phyloP scores from a whole-genome alignment of 2,113 vertebrate species.

The Phyllopteryx taeniolatus region DNA sequence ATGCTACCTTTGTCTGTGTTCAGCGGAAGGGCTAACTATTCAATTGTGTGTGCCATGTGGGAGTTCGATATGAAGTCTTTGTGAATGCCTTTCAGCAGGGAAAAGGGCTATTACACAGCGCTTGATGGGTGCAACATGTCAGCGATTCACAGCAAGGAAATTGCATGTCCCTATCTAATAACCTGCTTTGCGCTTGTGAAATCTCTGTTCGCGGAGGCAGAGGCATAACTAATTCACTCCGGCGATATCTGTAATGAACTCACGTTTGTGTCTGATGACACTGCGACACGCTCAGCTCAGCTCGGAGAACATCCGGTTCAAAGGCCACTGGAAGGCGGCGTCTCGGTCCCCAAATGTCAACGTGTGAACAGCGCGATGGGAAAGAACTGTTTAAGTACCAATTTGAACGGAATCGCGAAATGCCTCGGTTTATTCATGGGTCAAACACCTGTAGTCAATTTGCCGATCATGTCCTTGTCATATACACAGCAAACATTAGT shows the following conservation, averaged over 20 bases:
- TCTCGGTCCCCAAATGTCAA: too few relatives aligned
- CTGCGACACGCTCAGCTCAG: too few relatives aligned
- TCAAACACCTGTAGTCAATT: too few relatives aligned
- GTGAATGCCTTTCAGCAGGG: conserved; percentile 4
- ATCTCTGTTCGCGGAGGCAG: neutral
- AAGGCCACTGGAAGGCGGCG: too few relatives aligned
- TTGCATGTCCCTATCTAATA: neutral
- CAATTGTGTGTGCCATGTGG: neutral
- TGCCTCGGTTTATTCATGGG: too few relatives aligned
- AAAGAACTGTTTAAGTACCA: too few relatives aligned
- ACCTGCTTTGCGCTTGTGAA: neutral
- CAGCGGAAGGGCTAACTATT: neutral
- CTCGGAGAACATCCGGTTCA: too few relatives aligned
- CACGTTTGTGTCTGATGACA: neutral
- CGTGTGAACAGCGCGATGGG: too few relatives aligned
- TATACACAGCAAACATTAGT: too few relatives aligned
- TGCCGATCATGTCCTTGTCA: too few relatives aligned
- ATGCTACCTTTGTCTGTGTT: neutral
- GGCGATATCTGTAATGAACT: neutral
- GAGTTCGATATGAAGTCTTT: conserved; percentile 21
- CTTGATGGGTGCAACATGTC: neutral
- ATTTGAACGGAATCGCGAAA: too few relatives aligned
- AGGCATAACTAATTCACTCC: neutral
- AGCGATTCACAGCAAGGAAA: conserved; percentile 5
- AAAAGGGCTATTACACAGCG: neutral